Evolutionary conservation across 2,113 vertebrate genomes (phyloP).

Genomic region (Apodemus sylvaticus): DNA sequence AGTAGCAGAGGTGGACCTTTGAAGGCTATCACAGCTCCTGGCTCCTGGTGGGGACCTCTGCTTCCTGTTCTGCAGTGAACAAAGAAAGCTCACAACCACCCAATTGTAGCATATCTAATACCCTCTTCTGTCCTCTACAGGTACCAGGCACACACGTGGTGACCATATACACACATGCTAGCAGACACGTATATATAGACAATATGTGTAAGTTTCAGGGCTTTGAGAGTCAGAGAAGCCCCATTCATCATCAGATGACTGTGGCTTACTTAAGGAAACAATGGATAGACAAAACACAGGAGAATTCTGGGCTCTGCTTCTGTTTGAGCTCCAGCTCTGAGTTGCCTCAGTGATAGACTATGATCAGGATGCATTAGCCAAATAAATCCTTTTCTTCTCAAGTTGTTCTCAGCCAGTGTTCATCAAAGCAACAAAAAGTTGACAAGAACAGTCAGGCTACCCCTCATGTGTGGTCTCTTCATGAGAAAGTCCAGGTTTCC

Average conservation of each 20-base stretch:
- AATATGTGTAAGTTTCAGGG: background rate
- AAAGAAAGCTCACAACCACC: no score
- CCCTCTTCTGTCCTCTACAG: background rate
- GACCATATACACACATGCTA: background rate
- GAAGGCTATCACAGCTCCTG: background rate
- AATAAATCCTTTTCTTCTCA: background rate
- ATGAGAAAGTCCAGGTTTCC: background rate
- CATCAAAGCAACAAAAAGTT: background rate
- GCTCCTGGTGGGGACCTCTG: background rate
- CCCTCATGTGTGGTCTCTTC: background rate
- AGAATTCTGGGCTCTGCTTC: background rate
- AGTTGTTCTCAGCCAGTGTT: no score
- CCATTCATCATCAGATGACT: background rate
- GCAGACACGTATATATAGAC: background rate
- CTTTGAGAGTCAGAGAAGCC: background rate
- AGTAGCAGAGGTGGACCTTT: background rate
- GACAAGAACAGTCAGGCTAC: background rate
- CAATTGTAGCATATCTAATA: background rate
- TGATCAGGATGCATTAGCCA: no score
- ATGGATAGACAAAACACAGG: background rate
- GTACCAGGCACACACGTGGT: background rate
- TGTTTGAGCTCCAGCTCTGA: background rate
- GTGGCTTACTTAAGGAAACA: background rate
- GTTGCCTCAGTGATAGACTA: no score
- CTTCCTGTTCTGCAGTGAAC: background rate